phyloP scores from a whole-genome alignment of 2,888 invertebrate species.

The Spialia ferax region DNA sequence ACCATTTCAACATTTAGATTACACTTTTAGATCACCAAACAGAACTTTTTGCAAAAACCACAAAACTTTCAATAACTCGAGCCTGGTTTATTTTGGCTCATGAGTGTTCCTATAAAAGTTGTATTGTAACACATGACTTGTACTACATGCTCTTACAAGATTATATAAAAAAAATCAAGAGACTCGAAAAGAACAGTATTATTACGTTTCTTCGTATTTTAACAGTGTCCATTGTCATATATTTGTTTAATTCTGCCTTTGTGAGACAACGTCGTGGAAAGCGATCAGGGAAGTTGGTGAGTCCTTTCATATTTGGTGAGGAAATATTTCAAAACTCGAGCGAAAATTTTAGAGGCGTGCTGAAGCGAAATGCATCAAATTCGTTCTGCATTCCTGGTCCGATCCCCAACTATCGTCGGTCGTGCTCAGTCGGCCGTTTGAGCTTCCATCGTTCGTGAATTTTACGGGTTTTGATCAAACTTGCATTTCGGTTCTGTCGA shows the following conservation, averaged over 20 bases:
- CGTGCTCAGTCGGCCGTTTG: constrained; percentile 24
- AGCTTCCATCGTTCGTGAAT: constrained; percentile 17
- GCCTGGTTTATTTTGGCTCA: no score
- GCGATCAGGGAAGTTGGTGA: constrained; percentile 12
- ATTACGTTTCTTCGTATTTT: constrained; percentile 21
- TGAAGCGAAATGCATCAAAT: constrained; percentile 31
- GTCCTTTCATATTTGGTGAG: constrained; percentile 35
- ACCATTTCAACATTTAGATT: no score
- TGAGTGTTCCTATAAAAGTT: no score
- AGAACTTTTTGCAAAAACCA: no score
- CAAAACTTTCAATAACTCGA: no score
- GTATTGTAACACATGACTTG: no score
- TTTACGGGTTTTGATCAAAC: constrained; percentile 30
- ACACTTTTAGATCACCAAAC: no score
- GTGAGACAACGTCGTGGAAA: constrained; percentile 20
- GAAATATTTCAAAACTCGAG: constrained; percentile 28
- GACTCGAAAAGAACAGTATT: no score
- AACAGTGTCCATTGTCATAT: constrained; percentile 28
- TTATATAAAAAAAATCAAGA: no score
- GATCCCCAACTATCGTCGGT: constrained; percentile 10
- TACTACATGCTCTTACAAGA: no score
- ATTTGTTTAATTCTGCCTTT: constrained; percentile 20
- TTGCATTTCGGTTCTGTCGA: constrained; percentile 19
- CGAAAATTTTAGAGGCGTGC: constrained; percentile 25
- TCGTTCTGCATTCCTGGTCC: constrained; percentile 31